Evolutionary conservation across 2,113 vertebrate species (phyloP), one percentile per base, ranked within the genome.

Genomic region (Hemichromis elongatus): DNA sequence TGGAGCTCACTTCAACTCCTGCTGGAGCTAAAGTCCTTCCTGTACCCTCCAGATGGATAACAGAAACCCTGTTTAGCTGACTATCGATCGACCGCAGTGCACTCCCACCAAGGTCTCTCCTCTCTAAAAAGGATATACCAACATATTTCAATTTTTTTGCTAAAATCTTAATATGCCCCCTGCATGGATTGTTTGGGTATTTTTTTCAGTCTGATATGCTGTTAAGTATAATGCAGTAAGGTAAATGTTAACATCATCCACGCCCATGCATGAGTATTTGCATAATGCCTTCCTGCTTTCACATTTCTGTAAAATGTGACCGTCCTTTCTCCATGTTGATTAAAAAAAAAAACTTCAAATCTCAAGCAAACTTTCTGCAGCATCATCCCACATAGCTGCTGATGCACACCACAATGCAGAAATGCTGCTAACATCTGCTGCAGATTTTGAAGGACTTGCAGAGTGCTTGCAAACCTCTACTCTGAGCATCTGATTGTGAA

Each of bases 11-110:
- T 93, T 89, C 83, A 88, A 79, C 87, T 84, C 82, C 85, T 52
- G 85, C 80, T 85, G 54, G 81, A 84, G 89, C 88, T 92, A 80
- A 87, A 90, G 88, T 91, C 84, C 90, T 87, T 94, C 88, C 91
- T 86, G 83, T 91, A 86, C 85, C 92, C 92, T 94, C 89, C 88
- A 92, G 92, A 92, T 92, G 91, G 90, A 94, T 70, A 84, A 82
- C 80, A 88, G 70, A 85, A 84, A 83, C 84, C 90, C 63, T 61
- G 80, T 88, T 93, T 77, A 75, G 85, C 45, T 30, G 37, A n/a
- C 19, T 54, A 87, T 90, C 18, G 85, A 94, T 92, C 83, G 53
- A 86, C 45, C 83, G 7, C 85, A 55, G n/a, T 42, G 54, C 81
- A n/a, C 86, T 26, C 80, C 78, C 82, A 83, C 70, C 77, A 70